phyloP scores from a whole-genome alignment of 2,888 invertebrate genomes.

The Stegophylla sp. region DNA sequence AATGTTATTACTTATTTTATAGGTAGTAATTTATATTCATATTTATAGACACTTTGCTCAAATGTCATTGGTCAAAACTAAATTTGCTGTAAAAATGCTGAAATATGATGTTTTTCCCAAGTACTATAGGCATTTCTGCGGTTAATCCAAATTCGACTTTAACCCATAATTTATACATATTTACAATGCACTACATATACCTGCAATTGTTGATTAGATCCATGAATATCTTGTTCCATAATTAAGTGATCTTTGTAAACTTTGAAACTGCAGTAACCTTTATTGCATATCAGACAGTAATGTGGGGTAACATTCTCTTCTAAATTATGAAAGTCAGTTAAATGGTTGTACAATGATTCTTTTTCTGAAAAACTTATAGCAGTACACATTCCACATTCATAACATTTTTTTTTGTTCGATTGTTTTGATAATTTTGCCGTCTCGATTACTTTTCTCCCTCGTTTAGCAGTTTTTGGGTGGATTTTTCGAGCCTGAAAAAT shows the following conservation, averaged over 20 bases:
- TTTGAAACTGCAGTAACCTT: slow-evolving; percentile 44
- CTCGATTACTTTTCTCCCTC: background rate
- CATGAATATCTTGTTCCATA: slow-evolving; percentile 39
- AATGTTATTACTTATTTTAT: too few relatives aligned
- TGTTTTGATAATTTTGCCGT: slow-evolving; percentile 1
- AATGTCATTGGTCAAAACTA: too few relatives aligned
- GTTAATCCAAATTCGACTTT: too few relatives aligned
- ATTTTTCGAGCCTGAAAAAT: slow-evolving; percentile 25
- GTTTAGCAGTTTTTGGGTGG: slow-evolving; percentile 3
- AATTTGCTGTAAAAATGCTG: too few relatives aligned
- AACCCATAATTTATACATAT: too few relatives aligned
- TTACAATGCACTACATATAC: background rate
- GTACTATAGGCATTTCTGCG: too few relatives aligned
- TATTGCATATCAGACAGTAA: slow-evolving; percentile 48
- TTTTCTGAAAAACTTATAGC: slow-evolving; percentile 23
- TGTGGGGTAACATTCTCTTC: slow-evolving; percentile 45
- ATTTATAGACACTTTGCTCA: too few relatives aligned
- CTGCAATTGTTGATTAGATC: slow-evolving; percentile 10
- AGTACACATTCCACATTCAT: slow-evolving; percentile 41
- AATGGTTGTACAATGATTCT: slow-evolving; percentile 27
- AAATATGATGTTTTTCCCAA: too few relatives aligned
- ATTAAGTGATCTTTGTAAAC: slow-evolving; percentile 40
- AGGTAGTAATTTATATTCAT: too few relatives aligned
- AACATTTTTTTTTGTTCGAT: slow-evolving; percentile 16
- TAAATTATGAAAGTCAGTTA: slow-evolving; percentile 25